Evolutionary conservation across 2,888 invertebrate genomes (phyloP).

Genomic region (Euspilapteryx auroguttella): DNA sequence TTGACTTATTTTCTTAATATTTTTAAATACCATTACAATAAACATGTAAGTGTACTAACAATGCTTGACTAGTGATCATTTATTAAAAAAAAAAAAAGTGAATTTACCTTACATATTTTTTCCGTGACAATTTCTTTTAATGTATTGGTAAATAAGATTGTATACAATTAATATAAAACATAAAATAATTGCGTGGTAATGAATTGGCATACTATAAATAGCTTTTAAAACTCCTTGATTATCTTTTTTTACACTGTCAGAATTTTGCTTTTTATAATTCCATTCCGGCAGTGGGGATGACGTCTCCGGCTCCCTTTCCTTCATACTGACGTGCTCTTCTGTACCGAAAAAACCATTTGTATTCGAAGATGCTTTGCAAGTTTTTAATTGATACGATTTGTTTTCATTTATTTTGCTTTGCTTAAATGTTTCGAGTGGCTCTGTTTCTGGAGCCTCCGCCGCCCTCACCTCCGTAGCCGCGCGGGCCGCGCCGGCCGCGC

Average conservation of each 20-base stretch:
- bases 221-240: slow-evolving; percentile 27
- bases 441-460: slow-evolving; percentile 4
- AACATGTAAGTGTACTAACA: too few relatives aligned
- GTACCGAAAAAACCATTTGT: too few relatives aligned
- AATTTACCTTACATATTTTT: slow-evolving; percentile 17
- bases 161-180: slow-evolving; percentile 56
- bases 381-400: background rate
- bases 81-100: slow-evolving; percentile 1
- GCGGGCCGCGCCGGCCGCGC: slow-evolving; percentile 6
- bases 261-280: slow-evolving; percentile 15
- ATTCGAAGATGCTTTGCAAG: background rate
- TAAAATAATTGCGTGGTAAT: slow-evolving; percentile 53
- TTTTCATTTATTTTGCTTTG: slow-evolving; percentile 12
- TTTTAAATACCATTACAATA: too few relatives aligned
- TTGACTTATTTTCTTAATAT: too few relatives aligned
- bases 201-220: slow-evolving; percentile 51
- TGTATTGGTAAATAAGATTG: slow-evolving; percentile 51
- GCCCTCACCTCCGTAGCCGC: background rate
- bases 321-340: background rate
- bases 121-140: slow-evolving; percentile 42
- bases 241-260: slow-evolving; percentile 32
- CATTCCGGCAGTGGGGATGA: slow-evolving; percentile 10
- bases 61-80: background rate
- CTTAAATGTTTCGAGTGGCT: slow-evolving; percentile 6
- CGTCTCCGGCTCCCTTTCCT: slow-evolving; percentile 9